Conservation (phyloP, 2,113 vertebrate species). For the Ictalurus furcatus region DNA sequence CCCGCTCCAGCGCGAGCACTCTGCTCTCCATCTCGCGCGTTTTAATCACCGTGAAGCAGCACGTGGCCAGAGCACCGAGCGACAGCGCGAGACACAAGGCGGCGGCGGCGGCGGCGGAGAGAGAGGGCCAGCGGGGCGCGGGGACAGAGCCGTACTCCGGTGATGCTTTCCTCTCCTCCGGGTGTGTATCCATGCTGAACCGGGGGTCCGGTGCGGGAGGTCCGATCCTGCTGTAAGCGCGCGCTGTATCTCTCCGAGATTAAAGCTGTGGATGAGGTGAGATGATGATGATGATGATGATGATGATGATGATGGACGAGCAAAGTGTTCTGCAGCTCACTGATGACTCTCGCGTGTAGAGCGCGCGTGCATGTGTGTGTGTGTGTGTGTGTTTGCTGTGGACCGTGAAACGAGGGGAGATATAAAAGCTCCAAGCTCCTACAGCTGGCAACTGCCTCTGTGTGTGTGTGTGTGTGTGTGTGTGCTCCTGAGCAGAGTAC, state of each 20-base stretch:
- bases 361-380: not conserved
- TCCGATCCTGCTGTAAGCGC: not conserved
- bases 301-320: not conserved
- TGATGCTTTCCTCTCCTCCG: constrained; percentile 24
- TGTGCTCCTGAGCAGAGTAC: not conserved
- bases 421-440: not conserved
- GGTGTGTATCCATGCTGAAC: constrained; percentile 62
- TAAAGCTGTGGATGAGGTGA: not conserved
- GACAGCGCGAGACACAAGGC: constrained; percentile 78
- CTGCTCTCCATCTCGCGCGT: constrained; percentile 81
- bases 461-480: not conserved
- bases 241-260: not conserved
- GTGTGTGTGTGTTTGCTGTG: constrained; percentile 12
- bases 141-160: constrained; percentile 27
- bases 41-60: constrained; percentile 84
- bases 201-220: not conserved
- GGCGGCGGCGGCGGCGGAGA: constrained; percentile 54
- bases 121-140: constrained; percentile 63
- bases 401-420: constrained; percentile 19
- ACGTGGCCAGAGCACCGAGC: constrained; percentile 72
- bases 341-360: not conserved
- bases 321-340: constrained; percentile 19
- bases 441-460: not conserved
- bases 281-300: not conserved
- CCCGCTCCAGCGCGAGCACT: constrained; percentile 77